Conservation (phyloP, 2,888 invertebrate genomes). For the Volucella bombylans region DNA sequence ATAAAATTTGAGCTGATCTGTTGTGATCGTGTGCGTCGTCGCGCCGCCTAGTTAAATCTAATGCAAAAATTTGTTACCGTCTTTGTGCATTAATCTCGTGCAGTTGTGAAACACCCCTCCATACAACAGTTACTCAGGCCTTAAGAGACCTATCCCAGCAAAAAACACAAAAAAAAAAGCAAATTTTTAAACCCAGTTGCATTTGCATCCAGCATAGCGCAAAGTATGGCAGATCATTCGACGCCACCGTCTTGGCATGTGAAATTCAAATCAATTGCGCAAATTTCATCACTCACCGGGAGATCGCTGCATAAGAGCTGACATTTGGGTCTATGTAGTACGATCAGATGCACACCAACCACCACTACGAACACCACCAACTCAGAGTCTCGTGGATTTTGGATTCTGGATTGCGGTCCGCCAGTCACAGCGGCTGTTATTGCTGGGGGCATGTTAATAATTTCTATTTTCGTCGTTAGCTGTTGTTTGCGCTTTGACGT, state of each 20-base stretch:
- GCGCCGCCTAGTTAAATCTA: conserved; percentile 48
- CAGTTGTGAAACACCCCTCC: conserved; percentile 51
- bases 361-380: too few species aligned
- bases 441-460: conserved; percentile 58
- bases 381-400: too few species aligned
- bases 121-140: conserved; percentile 22
- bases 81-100: conserved; percentile 66
- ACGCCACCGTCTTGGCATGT: conserved; percentile 46
- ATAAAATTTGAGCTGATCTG: conserved; percentile 25
- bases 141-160: conserved; percentile 59
- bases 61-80: conserved; percentile 69
- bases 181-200: conserved; percentile 41
- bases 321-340: conserved; percentile 59
- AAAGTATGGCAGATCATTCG: conserved; percentile 15
- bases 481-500: conserved; percentile 32
- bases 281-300: conserved; percentile 72
- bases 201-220: conserved; percentile 48
- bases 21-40: conserved; percentile 24
- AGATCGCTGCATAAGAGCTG: conserved; percentile 65
- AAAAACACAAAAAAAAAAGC: not conserved
- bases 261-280: conserved; percentile 67
- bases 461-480: conserved; percentile 51
- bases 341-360: conserved; percentile 56
- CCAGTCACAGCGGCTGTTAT: not conserved
- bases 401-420: conserved; percentile 1